These are phyloP conservation scores for Salvelinus sp. DNA, from an alignment of 2,113 vertebrate species.

Conservation along the genomic window DNA sequence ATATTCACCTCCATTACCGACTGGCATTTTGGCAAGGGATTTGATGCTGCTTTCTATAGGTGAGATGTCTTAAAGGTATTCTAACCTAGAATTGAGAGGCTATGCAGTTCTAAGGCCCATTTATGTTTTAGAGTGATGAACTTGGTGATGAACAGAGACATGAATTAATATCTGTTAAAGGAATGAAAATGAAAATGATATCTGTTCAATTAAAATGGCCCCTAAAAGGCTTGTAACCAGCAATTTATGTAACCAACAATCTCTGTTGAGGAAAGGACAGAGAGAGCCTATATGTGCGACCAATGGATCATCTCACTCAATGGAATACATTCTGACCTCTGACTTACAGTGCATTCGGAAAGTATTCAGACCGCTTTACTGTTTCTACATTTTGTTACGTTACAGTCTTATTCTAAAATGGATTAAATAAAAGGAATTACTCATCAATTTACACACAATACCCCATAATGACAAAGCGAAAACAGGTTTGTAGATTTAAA, in stretches of 20 bases:
- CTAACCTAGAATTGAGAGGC: not conserved
- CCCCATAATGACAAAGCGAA: too few species aligned
- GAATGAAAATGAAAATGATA: not conserved
- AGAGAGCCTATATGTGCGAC: too few species aligned
- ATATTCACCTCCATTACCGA: slow-evolving; percentile 87
- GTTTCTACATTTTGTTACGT: too few species aligned
- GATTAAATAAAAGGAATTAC: too few species aligned
- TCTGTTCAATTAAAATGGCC: not conserved
- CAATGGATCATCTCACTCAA: too few species aligned
- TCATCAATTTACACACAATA: too few species aligned
- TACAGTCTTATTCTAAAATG: too few species aligned
- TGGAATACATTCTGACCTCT: not conserved
- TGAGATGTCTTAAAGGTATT: slow-evolving; percentile 48
- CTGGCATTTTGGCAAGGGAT: slow-evolving; percentile 90
- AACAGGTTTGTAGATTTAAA: too few species aligned
- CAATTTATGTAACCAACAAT: too few species aligned
- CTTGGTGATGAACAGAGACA: not conserved
- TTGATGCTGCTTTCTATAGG: slow-evolving; percentile 82
- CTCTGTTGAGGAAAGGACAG: too few species aligned
- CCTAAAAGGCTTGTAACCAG: too few species aligned
- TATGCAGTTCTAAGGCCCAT: not conserved
- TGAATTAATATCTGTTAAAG: not conserved
- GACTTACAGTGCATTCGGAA: not conserved
- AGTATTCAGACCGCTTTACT: too few species aligned
- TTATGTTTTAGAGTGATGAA: not conserved